A percentile compares a stretch with the other conserved stretches of the same genome.
These are phyloP conservation scores for Chiloscyllium plagiosum DNA, from an alignment of 2,113 vertebrate genomes.

Conservation along the genomic window DNA sequence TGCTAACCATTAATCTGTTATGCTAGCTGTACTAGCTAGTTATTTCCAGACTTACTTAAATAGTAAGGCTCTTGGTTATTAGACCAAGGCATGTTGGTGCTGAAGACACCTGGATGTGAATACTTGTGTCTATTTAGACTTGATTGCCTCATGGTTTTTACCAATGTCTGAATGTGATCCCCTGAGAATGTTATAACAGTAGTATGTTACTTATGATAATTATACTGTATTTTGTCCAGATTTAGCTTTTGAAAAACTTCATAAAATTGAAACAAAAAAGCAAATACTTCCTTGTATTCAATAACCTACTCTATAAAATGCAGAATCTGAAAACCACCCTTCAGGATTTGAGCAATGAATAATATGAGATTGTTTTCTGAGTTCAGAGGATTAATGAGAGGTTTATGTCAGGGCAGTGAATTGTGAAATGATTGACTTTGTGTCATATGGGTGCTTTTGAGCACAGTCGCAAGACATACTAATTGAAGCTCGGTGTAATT, in stretches of 20 bases:
- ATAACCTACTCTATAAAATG: background rate
- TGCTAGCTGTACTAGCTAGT: background rate
- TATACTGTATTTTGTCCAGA: background rate
- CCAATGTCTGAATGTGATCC: background rate
- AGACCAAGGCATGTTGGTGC: background rate
- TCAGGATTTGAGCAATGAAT: background rate
- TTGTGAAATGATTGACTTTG: background rate
- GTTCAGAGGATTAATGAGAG: background rate
- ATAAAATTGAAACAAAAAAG: background rate
- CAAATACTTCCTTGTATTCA: background rate
- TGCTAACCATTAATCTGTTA: background rate
- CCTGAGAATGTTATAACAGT: background rate
- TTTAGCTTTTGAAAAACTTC: background rate
- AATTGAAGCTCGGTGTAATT: background rate
- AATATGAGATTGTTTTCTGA: background rate
- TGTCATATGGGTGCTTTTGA: background rate
- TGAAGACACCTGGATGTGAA: background rate
- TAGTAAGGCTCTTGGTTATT: background rate
- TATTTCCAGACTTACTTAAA: background rate
- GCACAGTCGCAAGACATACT: background rate
- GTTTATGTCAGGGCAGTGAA: background rate
- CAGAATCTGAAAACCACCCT: background rate
- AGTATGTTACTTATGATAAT: background rate
- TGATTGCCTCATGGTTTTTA: background rate
- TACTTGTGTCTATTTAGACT: background rate